phyloP scores from a whole-genome alignment of 2,888 invertebrate species.

The Pyrrhia umbra region DNA sequence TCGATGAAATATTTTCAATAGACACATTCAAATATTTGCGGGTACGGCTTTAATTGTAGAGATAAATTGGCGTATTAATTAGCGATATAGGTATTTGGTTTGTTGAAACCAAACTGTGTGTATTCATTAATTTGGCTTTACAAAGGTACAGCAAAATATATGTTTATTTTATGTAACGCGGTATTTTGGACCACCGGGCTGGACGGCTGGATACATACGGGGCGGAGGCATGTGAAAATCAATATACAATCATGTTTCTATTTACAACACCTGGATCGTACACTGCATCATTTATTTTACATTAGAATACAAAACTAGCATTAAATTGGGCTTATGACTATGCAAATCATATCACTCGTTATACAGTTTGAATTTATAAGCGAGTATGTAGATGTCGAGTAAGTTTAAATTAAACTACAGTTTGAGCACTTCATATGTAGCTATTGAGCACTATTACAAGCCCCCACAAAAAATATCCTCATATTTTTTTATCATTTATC shows the following conservation, averaged over 20 bases:
- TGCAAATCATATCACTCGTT: background rate
- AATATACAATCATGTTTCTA: constrained; percentile 58
- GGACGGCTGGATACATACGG: constrained; percentile 27
- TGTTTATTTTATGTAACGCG: constrained; percentile 43
- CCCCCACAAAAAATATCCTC: background rate
- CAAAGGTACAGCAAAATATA: constrained; percentile 15
- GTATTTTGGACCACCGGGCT: constrained; percentile 51
- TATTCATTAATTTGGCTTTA: constrained; percentile 13
- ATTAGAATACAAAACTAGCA: constrained; percentile 3
- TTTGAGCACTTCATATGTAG: background rate
- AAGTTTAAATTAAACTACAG: background rate
- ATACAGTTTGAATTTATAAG: background rate
- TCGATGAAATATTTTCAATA: constrained; percentile 39
- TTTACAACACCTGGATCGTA: constrained; percentile 23
- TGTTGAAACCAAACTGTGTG: constrained; percentile 32
- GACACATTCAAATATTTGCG: constrained; percentile 47
- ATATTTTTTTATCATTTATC: background rate
- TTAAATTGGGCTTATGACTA: background rate
- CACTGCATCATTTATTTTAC: constrained; percentile 16
- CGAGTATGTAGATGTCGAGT: too few species aligned
- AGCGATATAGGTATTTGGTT: constrained; percentile 34
- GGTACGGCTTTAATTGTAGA: constrained; percentile 39
- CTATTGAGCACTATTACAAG: background rate
- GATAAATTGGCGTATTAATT: constrained; percentile 41
- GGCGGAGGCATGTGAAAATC: constrained; percentile 65